phyloP scores from a whole-genome alignment of 1,140 invertebrate species.

The Hyles euphorbiae region DNA sequence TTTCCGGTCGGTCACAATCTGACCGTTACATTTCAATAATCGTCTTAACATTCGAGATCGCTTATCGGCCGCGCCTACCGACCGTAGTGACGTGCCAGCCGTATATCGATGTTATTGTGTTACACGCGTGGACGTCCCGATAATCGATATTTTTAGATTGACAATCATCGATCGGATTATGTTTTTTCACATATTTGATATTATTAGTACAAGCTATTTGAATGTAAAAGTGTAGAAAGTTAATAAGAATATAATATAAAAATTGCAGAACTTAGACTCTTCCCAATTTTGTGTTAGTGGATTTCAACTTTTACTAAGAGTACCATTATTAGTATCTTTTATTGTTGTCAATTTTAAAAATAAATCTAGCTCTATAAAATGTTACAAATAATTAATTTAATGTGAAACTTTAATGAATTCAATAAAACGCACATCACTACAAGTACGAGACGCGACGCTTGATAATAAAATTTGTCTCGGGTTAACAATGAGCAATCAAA shows the following conservation, averaged over 20 bases:
- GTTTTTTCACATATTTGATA: no score
- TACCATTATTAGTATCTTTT: no score
- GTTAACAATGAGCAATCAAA: slow-evolving; percentile 69
- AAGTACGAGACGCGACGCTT: slow-evolving; percentile 43
- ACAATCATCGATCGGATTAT: not conserved
- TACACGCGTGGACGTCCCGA: not conserved
- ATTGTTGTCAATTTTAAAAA: no score
- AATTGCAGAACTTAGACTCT: no score
- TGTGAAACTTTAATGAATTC: no score
- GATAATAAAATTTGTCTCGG: slow-evolving; percentile 60
- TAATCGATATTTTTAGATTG: slow-evolving; percentile 11
- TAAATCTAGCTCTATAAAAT: no score
- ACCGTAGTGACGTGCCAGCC: slow-evolving; percentile 32
- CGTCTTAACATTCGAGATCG: slow-evolving; percentile 69
- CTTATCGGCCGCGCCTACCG: slow-evolving; percentile 67
- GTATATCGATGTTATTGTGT: slow-evolving; percentile 11
- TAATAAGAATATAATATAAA: no score
- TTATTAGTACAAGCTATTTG: no score
- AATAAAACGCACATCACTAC: slow-evolving; percentile 36
- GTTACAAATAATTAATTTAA: no score
- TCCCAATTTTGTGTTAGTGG: no score
- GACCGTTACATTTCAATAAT: slow-evolving; percentile 75
- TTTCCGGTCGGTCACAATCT: slow-evolving; percentile 70
- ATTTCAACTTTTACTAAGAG: no score
- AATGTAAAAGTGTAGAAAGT: no score